Conservation (phyloP, 2,888 invertebrate genomes). For the Apamea anceps region DNA sequence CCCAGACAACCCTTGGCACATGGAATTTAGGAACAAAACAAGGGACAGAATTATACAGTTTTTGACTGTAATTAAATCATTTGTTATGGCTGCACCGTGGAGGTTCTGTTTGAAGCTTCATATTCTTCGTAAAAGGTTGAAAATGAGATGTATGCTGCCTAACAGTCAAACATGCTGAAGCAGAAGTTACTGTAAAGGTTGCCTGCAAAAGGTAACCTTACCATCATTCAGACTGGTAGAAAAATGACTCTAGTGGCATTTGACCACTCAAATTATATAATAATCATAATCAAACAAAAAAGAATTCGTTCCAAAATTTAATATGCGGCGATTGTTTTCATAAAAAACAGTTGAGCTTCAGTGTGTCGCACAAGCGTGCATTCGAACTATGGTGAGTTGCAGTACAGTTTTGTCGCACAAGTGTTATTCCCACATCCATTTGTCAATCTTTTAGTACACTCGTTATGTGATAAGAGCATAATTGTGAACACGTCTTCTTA, state of each 20-base stretch:
- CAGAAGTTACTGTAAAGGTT: too few species aligned
- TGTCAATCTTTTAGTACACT: too few species aligned
- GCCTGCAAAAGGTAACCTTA: not conserved
- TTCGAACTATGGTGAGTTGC: too few species aligned
- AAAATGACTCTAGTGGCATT: not conserved
- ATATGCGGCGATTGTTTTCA: not conserved
- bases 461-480: not conserved
- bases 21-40: slow-evolving; percentile 12
- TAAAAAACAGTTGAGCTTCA: not conserved
- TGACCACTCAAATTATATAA: not conserved
- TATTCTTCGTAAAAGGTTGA: too few species aligned
- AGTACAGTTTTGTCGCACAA: too few species aligned
- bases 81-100: not conserved
- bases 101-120: not conserved
- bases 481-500: not conserved
- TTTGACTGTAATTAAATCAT: not conserved
- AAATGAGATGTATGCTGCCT: not conserved
- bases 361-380: too few species aligned
- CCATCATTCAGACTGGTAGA: not conserved
- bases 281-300: too few species aligned
- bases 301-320: not conserved
- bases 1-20: slow-evolving; percentile 10
- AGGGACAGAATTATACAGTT: not conserved
- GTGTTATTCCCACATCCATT: too few species aligned
- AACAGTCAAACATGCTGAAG: not conserved